Evolutionary conservation across 2,797 vertebrate genomes (phyloP).

Genomic region (Austrolebias charrua): DNA sequence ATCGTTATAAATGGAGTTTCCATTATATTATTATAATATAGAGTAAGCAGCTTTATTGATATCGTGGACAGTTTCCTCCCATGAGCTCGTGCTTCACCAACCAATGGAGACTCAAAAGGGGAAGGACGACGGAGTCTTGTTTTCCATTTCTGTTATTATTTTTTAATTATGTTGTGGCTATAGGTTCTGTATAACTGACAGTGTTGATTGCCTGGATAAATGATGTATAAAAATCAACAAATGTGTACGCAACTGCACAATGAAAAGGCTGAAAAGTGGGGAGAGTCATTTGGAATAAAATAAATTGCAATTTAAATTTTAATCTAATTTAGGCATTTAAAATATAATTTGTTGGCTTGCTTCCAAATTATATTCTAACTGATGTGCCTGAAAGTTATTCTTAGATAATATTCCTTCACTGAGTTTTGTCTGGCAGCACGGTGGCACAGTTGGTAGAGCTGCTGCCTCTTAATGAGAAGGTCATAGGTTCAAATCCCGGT

Average conservation of each 20-base stretch:
- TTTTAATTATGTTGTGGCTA: conserved; percentile 11
- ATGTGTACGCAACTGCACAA: conserved; percentile 2
- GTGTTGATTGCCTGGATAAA: neutral
- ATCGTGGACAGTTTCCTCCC: too few species aligned
- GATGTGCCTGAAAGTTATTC: neutral
- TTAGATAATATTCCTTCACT: neutral
- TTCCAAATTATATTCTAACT: neutral
- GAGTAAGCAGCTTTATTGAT: too few species aligned
- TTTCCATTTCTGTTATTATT: conserved; percentile 17
- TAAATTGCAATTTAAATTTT: neutral
- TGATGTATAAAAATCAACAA: conserved; percentile 10
- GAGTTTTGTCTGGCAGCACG: neutral
- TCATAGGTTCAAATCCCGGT: too few species aligned
- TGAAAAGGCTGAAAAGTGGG: neutral
- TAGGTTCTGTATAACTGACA: neutral
- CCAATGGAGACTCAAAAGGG: conserved; percentile 3
- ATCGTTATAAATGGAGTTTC: too few species aligned
- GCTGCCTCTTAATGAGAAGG: too few species aligned
- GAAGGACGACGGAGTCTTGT: neutral
- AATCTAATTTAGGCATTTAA: neutral
- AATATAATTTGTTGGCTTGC: neutral
- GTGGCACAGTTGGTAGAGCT: too few species aligned
- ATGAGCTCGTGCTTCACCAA: too few species aligned
- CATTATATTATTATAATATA: too few species aligned
- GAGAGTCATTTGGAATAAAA: neutral